These are phyloP conservation scores for Rambutsinella grinnellia DNA, from an alignment of 2,888 invertebrate species.

Conservation along the genomic window DNA sequence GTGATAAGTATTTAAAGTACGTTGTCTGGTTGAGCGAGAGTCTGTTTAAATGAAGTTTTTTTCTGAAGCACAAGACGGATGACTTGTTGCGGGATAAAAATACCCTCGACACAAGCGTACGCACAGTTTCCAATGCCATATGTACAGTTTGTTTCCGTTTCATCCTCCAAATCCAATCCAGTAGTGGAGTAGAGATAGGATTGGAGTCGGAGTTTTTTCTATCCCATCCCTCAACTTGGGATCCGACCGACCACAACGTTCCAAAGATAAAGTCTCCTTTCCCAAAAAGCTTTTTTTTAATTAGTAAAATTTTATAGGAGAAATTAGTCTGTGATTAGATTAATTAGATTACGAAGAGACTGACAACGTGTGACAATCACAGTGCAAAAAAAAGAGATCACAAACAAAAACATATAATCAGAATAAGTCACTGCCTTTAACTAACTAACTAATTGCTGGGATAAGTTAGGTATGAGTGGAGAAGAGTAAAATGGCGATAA, in stretches of 20 bases:
- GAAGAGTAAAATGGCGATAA: conserved; percentile 64
- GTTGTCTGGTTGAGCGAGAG: conserved; percentile 40
- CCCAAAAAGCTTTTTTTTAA: background rate
- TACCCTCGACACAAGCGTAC: conserved; percentile 37
- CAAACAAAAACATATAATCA: background rate
- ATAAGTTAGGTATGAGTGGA: too few relatives aligned
- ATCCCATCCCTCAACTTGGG: conserved; percentile 51
- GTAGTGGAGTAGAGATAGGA: background rate
- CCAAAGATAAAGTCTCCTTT: background rate
- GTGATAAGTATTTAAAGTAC: conserved; percentile 12
- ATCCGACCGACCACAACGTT: conserved; percentile 43
- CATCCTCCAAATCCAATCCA: background rate
- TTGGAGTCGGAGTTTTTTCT: conserved; percentile 48
- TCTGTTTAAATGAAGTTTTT: conserved; percentile 11
- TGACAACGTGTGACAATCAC: background rate
- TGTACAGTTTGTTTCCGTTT: background rate
- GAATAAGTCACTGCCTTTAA: too few relatives aligned
- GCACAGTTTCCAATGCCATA: background rate
- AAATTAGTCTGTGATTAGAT: conserved; percentile 8
- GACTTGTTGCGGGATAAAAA: conserved; percentile 61
- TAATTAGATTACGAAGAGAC: background rate
- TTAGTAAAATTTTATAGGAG: conserved; percentile 22
- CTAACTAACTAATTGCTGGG: too few relatives aligned
- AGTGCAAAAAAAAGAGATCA: background rate
- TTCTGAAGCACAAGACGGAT: conserved; percentile 35